These are phyloP conservation scores for Helicoverpa armigera DNA, from an alignment of 1,140 invertebrate genomes.

Conservation along the genomic window DNA sequence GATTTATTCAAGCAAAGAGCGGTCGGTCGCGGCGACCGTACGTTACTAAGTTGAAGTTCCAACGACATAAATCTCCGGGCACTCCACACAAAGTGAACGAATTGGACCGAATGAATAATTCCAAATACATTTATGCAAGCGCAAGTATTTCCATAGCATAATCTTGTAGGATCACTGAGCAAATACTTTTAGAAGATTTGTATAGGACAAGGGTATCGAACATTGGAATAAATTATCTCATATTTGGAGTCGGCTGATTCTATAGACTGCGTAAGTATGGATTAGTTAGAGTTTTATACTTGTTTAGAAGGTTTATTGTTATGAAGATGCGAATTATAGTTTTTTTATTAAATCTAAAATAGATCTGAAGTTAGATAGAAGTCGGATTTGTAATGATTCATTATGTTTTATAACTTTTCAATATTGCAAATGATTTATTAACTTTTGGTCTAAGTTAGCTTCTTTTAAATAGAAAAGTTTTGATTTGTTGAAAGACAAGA, in stretches of 20 bases:
- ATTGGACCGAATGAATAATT: conserved; percentile 72
- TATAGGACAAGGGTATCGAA: conserved; percentile 25
- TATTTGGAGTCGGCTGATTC: background rate
- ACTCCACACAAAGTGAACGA: conserved; percentile 65
- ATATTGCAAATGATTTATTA: conserved; percentile 4
- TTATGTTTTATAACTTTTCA: conserved; percentile 1
- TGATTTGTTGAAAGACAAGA: conserved; percentile 59
- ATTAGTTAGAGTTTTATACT: background rate
- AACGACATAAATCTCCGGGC: conserved; percentile 70
- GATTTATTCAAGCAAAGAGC: conserved; percentile 67
- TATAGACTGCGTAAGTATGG: too few species aligned
- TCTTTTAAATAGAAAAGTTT: conserved; percentile 57
- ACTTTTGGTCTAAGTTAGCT: conserved; percentile 27
- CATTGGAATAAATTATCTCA: conserved; percentile 20
- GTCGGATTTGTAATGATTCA: too few species aligned
- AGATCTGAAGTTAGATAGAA: background rate
- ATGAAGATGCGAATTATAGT: background rate
- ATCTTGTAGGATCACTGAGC: conserved; percentile 40
- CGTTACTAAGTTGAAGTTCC: conserved; percentile 65
- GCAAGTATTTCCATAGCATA: conserved; percentile 55
- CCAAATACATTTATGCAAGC: conserved; percentile 60
- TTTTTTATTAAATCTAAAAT: background rate
- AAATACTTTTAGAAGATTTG: conserved; percentile 52
- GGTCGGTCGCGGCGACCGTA: conserved; percentile 53
- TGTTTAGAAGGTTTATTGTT: conserved; percentile 30